Evolutionary conservation across 2,113 vertebrate genomes (phyloP).

Genomic region (Hyla sarda): DNA sequence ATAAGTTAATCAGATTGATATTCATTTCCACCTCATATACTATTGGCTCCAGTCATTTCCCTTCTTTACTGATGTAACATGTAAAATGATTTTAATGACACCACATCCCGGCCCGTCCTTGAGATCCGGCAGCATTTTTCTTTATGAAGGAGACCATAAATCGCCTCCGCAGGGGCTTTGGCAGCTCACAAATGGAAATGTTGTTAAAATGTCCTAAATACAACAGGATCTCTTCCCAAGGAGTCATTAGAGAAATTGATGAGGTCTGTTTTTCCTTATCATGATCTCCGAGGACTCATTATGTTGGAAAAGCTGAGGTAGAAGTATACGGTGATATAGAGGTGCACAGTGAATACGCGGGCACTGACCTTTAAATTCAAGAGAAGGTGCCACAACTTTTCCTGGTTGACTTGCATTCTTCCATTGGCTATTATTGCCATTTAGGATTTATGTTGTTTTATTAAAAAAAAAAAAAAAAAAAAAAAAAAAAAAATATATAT

Average conservation of each 20-base stretch:
- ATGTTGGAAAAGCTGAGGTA: conserved; percentile 38
- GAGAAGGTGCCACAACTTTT: conserved; percentile 62
- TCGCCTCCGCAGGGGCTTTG: conserved; percentile 64
- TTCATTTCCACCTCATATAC: background rate
- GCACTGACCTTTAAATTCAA: conserved; percentile 66
- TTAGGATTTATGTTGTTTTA: background rate
- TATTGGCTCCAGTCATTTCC: background rate
- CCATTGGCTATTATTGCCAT: background rate
- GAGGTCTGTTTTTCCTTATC: conserved; percentile 72
- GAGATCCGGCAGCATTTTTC: conserved; percentile 71
- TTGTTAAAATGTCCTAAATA: conserved; percentile 75
- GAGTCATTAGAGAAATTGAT: conserved; percentile 76
- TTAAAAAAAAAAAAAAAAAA: background rate
- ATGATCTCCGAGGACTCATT: conserved; percentile 66
- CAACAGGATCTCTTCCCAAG: conserved; percentile 65
- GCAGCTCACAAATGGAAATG: conserved; percentile 69
- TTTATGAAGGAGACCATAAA: conserved; percentile 74
- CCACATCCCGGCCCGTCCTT: conserved; percentile 70
- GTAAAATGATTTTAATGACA: conserved; percentile 65
- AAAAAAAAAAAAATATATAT: too few species aligned
- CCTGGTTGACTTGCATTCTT: background rate
- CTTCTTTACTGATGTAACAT: background rate
- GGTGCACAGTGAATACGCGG: conserved; percentile 56
- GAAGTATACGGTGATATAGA: conserved; percentile 58
- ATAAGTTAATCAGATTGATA: too few species aligned